Evolutionary conservation across 2,113 vertebrate species (phyloP).

Genomic region (Megatriorchis doriae): DNA sequence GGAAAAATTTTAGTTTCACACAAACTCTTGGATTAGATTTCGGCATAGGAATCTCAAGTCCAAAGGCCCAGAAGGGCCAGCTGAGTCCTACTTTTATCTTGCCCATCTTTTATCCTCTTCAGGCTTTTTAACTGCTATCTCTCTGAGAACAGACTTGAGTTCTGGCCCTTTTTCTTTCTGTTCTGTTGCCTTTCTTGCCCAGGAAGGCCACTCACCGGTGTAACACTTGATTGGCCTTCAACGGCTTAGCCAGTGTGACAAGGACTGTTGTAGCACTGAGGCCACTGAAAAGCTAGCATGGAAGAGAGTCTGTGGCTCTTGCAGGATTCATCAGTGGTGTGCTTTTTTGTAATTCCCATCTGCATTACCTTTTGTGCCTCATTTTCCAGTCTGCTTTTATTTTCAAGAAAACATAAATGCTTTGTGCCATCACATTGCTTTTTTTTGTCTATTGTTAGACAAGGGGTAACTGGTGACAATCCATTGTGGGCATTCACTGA

Average conservation of each 20-base stretch:
- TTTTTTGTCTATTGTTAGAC: neutral
- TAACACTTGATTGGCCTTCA: neutral
- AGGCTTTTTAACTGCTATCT: neutral
- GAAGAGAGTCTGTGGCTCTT: neutral
- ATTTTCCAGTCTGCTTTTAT: neutral
- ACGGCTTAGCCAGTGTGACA: neutral
- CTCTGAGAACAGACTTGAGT: neutral
- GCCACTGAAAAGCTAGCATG: neutral
- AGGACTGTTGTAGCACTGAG: neutral
- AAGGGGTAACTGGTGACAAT: neutral
- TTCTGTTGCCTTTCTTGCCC: neutral
- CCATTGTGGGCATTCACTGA: neutral
- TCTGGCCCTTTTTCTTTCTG: neutral
- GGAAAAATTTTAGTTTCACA: neutral
- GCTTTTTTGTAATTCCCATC: neutral
- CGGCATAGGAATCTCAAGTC: neutral
- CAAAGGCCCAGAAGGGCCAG: neutral
- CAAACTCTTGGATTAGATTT: neutral
- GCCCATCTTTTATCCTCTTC: neutral
- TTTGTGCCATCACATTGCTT: neutral
- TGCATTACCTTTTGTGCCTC: constrained; percentile 7
- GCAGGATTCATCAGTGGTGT: neutral
- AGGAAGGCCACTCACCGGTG: neutral
- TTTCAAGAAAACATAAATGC: neutral
- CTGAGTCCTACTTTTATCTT: neutral